Evolutionary conservation across 1,140 invertebrate species (phyloP), one percentile per base, ranked within the genome.

Genomic region (Drosophila melanogaster): DNA sequence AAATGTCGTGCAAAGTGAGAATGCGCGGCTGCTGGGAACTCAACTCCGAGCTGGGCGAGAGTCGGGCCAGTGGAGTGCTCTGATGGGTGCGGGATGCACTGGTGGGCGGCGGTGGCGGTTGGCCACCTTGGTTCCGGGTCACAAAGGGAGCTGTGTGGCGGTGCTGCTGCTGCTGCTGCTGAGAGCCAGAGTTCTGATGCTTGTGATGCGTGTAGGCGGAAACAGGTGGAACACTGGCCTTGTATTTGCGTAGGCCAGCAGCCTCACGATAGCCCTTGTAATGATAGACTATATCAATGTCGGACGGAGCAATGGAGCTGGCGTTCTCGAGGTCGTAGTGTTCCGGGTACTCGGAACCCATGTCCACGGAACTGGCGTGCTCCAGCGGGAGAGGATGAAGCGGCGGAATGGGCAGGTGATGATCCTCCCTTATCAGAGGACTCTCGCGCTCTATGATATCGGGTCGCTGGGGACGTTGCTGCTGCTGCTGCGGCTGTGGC

Each of bases 311-410:
- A 74, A 99, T 99, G 0, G 97, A 98, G 91, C 97, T 98, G 1
- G 98, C 97, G 93, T 99, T 99, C 92, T 99, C 98, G 55, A 99
- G 93, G 92, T 99, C 98, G 86, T 99, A 99, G 90, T 98, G 98
- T 91, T 99, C 98, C 0, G 98, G 97, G 73, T 96, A 94, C 91
- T 98, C 97, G 0, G 96, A 95, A 90, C 96, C 95, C 53, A 95
- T 91, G 73, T 95, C 94, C 61, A 94, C 94, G 38, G 94, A 94
- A 61, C 94, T 94, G 0, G 94, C 93, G 64, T 94, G 94, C 67
- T 95, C 95, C 57, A 96, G 95, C 0, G 94, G 95, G 35, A 95
- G 92, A 0, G 80, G 95, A 19, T 94, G 93, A 1, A 94, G 94
- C 4, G 95, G 94, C 22, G 95, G 95, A 15, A 96, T 93, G 0